A percentile compares a stretch with the other conserved stretches of the same genome.
Conservation (phyloP, 2,113 vertebrate genomes). For the Dunckerocampus dactyliophorus region DNA sequence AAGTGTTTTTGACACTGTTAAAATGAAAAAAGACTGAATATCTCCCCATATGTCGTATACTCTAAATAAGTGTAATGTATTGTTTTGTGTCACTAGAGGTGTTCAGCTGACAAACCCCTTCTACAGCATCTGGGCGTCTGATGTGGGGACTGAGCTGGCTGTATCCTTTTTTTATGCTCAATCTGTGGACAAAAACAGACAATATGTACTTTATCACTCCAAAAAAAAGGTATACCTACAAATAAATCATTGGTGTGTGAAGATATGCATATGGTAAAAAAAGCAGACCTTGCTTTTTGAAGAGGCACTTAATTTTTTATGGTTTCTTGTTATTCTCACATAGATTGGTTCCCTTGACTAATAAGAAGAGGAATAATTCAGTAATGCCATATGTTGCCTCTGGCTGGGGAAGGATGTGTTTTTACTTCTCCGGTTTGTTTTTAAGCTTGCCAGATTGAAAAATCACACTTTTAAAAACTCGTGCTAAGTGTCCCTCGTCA, state of each 20-base stretch:
- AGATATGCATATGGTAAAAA: background rate
- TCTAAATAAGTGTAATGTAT: background rate
- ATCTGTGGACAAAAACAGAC: background rate
- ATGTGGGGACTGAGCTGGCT: constrained; percentile 89
- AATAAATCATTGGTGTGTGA: background rate
- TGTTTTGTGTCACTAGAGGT: constrained; percentile 74
- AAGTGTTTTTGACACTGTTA: background rate
- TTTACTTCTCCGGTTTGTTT: background rate
- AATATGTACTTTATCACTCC: background rate
- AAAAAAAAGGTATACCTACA: background rate
- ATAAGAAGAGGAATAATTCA: constrained; percentile 49
- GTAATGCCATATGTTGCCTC: constrained; percentile 31
- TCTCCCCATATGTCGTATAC: background rate
- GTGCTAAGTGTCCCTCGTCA: background rate
- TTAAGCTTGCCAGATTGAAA: constrained; percentile 12
- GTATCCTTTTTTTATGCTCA: constrained; percentile 82
- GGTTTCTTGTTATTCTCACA: constrained; percentile 5
- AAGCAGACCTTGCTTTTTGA: background rate
- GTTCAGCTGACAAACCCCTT: constrained; percentile 97
- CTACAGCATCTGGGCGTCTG: constrained; percentile 96
- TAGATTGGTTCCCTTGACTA: constrained; percentile 12
- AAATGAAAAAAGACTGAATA: background rate
- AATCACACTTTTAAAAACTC: constrained; percentile 24
- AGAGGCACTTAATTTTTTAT: constrained; percentile 3
- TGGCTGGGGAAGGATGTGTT: constrained; percentile 4